Conservation (phyloP, 1,140 invertebrate species). For the Araneus ventricosus region DNA sequence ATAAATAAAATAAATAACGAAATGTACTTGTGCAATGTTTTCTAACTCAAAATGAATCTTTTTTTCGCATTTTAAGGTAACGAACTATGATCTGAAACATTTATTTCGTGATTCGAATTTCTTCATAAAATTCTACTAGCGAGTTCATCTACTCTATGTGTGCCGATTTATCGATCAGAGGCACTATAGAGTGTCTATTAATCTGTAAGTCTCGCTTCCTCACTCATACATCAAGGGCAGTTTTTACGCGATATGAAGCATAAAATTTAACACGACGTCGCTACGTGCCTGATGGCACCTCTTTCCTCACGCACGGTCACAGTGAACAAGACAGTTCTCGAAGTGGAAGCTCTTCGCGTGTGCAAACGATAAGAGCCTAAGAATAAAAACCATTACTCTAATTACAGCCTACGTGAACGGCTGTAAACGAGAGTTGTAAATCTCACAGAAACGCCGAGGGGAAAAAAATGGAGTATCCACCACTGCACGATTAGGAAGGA, state of each 20-base stretch:
- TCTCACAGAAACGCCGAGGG: not conserved
- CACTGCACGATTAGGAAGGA: not conserved
- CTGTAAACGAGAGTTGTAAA: not conserved
- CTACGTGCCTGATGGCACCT: not conserved
- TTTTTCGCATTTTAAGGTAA: too few species aligned
- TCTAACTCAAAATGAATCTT: too few species aligned
- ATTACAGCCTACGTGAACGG: not conserved
- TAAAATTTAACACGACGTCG: not conserved
- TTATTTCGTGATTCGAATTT: too few species aligned
- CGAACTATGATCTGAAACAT: too few species aligned
- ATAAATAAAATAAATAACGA: too few species aligned
- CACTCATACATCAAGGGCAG: not conserved
- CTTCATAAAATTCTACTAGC: too few species aligned
- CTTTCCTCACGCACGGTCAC: not conserved
- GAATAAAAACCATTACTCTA: conserved; percentile 2
- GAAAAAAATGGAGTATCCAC: not conserved
- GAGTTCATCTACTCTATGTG: too few species aligned
- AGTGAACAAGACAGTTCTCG: not conserved
- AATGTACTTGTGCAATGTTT: too few species aligned
- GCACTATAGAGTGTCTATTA: not conserved
- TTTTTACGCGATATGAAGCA: not conserved
- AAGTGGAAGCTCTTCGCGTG: not conserved
- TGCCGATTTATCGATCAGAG: not conserved
- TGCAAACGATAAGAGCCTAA: not conserved
- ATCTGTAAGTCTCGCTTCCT: not conserved